Conservation (phyloP, 2,797 vertebrate species). For the Mycteria americana region DNA sequence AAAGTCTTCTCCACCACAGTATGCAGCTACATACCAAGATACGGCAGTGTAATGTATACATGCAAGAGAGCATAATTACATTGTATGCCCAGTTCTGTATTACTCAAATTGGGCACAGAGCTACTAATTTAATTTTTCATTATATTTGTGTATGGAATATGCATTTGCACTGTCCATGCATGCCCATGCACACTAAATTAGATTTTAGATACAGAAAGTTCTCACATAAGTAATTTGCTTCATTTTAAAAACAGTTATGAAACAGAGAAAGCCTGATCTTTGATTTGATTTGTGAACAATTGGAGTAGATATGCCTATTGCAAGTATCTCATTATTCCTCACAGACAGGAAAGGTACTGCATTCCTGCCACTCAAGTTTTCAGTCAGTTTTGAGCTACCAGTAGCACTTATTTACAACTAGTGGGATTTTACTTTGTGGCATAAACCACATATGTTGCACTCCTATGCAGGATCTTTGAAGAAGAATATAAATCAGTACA, state of each 20-base stretch:
- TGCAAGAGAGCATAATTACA: not conserved
- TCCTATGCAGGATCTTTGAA: not conserved
- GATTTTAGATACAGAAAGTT: conserved; percentile 23
- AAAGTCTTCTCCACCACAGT: not conserved
- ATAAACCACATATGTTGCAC: not conserved
- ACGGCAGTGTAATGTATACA: not conserved
- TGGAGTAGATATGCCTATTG: not conserved
- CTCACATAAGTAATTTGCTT: not conserved
- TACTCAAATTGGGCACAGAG: not conserved
- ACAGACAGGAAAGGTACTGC: not conserved
- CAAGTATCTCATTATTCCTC: not conserved
- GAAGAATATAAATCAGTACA: not conserved
- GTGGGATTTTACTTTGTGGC: not conserved
- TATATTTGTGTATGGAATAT: conserved; percentile 19
- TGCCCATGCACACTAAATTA: not conserved
- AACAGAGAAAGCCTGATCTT: conserved; percentile 15
- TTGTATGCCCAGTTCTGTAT: not conserved
- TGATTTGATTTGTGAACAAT: not conserved
- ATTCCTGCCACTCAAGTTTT: not conserved
- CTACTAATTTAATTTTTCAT: conserved; percentile 18
- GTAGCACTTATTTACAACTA: not conserved
- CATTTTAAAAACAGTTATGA: conserved; percentile 30
- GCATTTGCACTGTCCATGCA: not conserved
- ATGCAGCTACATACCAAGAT: not conserved
- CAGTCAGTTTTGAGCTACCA: not conserved